These are phyloP conservation scores for Oxystoma pomonae DNA, from an alignment of 2,888 invertebrate species.

Conservation along the genomic window DNA sequence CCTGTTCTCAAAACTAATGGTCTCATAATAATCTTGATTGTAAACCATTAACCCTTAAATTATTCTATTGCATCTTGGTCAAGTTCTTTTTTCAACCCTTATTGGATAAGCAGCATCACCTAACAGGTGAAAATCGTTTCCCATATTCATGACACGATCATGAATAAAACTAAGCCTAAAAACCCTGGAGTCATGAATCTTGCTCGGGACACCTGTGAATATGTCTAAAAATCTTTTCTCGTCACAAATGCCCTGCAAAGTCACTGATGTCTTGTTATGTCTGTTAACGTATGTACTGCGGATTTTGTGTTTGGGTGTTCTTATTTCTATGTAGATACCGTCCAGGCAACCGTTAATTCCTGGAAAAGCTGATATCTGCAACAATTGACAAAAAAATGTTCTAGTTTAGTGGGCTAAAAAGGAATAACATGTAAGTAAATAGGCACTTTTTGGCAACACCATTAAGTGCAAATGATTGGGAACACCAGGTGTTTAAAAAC, in stretches of 20 bases:
- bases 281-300: constrained; percentile 37
- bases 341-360: constrained; percentile 28
- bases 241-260: constrained; percentile 37
- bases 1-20: no score
- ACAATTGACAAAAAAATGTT: no score
- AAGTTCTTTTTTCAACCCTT: constrained; percentile 29
- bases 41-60: no score
- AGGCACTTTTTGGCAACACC: no score
- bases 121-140: constrained; percentile 30
- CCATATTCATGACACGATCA: not conserved
- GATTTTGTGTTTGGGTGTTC: constrained; percentile 35
- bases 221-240: constrained; percentile 31
- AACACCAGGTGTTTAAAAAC: no score
- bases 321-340: constrained; percentile 27
- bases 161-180: constrained; percentile 28
- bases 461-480: no score
- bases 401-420: no score
- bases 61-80: constrained; percentile 28
- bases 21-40: no score
- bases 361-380: constrained; percentile 23
- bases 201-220: constrained; percentile 33
- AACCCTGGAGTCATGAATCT: constrained; percentile 35
- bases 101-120: constrained; percentile 35
- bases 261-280: constrained; percentile 31
- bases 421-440: no score